Evolutionary conservation across 2,797 vertebrate genomes (phyloP), one percentile per base, ranked within the genome.

Genomic region (Gorsachius magnificus): DNA sequence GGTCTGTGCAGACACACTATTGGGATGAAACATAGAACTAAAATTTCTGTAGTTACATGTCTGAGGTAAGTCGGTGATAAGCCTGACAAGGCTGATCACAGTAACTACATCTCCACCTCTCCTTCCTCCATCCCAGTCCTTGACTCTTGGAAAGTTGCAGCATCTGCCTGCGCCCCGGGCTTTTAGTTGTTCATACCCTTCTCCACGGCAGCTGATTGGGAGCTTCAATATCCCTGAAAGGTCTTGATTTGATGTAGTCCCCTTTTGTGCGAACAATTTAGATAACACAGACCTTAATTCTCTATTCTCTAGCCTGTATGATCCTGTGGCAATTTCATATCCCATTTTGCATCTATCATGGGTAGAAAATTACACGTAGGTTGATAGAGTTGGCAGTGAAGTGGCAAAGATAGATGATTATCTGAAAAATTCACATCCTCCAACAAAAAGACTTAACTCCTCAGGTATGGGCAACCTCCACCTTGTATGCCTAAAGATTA

Each of bases 371-470:
- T 84, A 26, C 16, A 43, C 60, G 10, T 22, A 58, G 36, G 28
- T 82, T 84, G 77, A 82, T 71, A 48, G 74, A 81, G 43, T 48
- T 71, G 26, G 14, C 84, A 69, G 66, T 77, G 53, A 90, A 95
- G 87, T 86, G 82, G 69, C 43, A 92, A 88, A 91, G 79, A 83
- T 19, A 35, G 48, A 81, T 90, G 81, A 91, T 93, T 90, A 61
- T 60, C 65, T 80, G 79, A 80, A 95, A 96, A 93, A 85, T 61
- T 87, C 78, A 82, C 64, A 64, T 90, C 18, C 33, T 93, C 35
- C 68, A 60, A 65, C 35, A 88, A 81, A 85, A 93, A 51, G 20
- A n/a, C 5, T 61, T 69, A 74, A 53, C 2, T 89, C 26, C n/a
- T 84, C 36, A 77, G 28, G 6, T 51, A n/a, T 56, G 21, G 13